Percentiles rank a stretch among this genome's conserved stretches.
Evolutionary conservation across 2,888 invertebrate genomes (phyloP).

Genomic region (Scaeva pyrastri): DNA sequence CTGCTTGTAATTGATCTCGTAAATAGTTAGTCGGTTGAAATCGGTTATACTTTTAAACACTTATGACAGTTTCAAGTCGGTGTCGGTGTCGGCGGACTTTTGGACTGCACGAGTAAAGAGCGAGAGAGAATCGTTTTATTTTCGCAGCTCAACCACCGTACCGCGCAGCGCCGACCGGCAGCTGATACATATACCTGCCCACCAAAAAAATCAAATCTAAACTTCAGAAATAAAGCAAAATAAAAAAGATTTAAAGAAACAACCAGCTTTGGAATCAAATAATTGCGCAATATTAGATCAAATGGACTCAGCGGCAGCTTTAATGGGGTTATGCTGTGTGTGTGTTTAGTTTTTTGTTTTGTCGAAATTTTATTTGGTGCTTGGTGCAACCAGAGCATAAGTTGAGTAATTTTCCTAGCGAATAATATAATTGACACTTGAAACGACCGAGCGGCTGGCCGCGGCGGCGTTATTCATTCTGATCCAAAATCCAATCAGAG

Average conservation of each 20-base stretch:
- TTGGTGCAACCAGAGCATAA: conserved; percentile 49
- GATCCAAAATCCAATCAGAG: conserved; percentile 36
- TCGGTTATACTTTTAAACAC: conserved; percentile 65
- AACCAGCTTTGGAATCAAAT: conserved; percentile 45
- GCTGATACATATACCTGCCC: no score
- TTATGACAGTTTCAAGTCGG: conserved; percentile 67
- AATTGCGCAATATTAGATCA: conserved; percentile 69
- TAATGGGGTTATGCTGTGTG: conserved; percentile 58
- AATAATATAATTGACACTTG: conserved; percentile 70
- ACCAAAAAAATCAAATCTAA: conserved; percentile 4
- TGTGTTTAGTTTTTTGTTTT: conserved; percentile 18
- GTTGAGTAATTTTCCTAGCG: conserved; percentile 63
- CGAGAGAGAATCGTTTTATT: conserved; percentile 13
- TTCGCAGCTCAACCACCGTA: not conserved
- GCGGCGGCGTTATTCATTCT: conserved; percentile 23
- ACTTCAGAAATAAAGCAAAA: not conserved
- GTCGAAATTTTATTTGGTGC: conserved; percentile 34
- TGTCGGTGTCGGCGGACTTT: conserved; percentile 15
- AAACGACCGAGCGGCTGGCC: conserved; percentile 8
- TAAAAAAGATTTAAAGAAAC: conserved; percentile 18
- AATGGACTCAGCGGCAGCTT: conserved; percentile 64
- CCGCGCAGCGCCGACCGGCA: not conserved
- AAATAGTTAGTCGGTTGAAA: conserved; percentile 66
- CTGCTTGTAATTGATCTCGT: conserved; percentile 74
- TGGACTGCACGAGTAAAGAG: conserved; percentile 17